These are phyloP conservation scores for Peribatodes rhomboidaria DNA, from an alignment of 2,888 invertebrate genomes.

Conservation along the genomic window DNA sequence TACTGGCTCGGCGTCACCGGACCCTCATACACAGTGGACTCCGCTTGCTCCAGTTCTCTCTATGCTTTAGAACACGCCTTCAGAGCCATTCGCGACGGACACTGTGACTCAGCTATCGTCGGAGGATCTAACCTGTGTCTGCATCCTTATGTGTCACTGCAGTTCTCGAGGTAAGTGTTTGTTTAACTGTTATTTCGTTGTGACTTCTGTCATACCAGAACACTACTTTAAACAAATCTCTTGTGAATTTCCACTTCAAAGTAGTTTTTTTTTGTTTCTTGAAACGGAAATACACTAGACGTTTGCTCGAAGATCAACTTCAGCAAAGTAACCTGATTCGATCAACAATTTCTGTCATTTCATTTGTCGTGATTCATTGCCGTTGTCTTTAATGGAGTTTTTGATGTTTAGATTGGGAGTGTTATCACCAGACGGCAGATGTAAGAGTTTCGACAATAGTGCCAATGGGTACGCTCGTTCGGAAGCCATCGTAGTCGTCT, in stretches of 20 bases:
- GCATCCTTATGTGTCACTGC: constrained; percentile 95
- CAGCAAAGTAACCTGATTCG: too few relatives aligned
- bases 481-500: constrained; percentile 90
- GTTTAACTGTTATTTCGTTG: background rate
- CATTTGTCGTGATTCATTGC: too few relatives aligned
- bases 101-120: constrained; percentile 96
- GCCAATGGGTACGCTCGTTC: constrained; percentile 95
- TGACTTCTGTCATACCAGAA: too few relatives aligned
- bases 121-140: constrained; percentile 95
- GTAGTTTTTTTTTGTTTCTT: too few relatives aligned
- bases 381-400: too few relatives aligned
- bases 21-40: constrained; percentile 95
- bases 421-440: constrained; percentile 93
- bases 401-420: constrained; percentile 88
- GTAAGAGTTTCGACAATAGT: constrained; percentile 95
- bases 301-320: too few relatives aligned
- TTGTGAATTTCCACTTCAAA: too few relatives aligned
- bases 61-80: constrained; percentile 95
- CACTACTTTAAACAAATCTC: too few relatives aligned
- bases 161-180: constrained; percentile 90
- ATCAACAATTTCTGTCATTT: too few relatives aligned
- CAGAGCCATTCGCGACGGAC: constrained; percentile 91
- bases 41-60: constrained; percentile 97
- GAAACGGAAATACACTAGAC: too few relatives aligned
- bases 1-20: constrained; percentile 95